Evolutionary conservation across 1,140 invertebrate genomes (phyloP).

Genomic region (Caenorhabditis elegans): DNA sequence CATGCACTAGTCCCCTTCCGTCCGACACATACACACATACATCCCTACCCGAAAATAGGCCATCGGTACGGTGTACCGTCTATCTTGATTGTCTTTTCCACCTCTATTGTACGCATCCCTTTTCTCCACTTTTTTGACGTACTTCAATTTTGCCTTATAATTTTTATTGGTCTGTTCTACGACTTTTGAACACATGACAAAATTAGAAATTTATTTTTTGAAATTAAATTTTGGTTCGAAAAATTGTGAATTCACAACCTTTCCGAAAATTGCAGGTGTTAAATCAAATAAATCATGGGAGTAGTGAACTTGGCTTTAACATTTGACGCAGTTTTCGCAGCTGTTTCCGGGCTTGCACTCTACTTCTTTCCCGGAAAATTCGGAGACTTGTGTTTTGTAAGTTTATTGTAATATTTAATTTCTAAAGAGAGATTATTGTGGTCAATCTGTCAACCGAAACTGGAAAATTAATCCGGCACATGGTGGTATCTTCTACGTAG

Average conservation of each 20-base stretch:
- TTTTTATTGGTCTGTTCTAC: too few relatives aligned
- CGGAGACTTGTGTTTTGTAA: neutral
- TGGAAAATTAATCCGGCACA: too few relatives aligned
- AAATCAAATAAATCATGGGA: neutral
- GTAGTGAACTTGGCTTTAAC: neutral
- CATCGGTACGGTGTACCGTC: conserved; percentile 6
- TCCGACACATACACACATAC: too few relatives aligned
- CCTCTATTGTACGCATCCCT: neutral
- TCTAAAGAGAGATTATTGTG: too few relatives aligned
- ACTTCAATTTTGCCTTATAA: neutral
- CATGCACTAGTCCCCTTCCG: neutral
- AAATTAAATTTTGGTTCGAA: too few relatives aligned
- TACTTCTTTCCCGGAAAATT: neutral
- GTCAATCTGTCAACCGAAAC: too few relatives aligned
- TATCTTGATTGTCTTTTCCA: conserved; percentile 20
- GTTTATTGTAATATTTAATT: neutral
- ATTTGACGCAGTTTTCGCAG: neutral
- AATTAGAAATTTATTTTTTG: too few relatives aligned
- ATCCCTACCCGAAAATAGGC: neutral
- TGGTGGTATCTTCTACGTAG: too few relatives aligned
- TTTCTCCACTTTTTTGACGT: neutral
- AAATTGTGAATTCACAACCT: too few relatives aligned
- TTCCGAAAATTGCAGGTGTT: conserved; percentile 12
- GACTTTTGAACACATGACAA: too few relatives aligned
- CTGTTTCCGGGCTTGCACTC: neutral